Evolutionary conservation across 92 coral and sea anemone genomes (phyloP).

Genomic region (Umimayanthus kanabou): DNA sequence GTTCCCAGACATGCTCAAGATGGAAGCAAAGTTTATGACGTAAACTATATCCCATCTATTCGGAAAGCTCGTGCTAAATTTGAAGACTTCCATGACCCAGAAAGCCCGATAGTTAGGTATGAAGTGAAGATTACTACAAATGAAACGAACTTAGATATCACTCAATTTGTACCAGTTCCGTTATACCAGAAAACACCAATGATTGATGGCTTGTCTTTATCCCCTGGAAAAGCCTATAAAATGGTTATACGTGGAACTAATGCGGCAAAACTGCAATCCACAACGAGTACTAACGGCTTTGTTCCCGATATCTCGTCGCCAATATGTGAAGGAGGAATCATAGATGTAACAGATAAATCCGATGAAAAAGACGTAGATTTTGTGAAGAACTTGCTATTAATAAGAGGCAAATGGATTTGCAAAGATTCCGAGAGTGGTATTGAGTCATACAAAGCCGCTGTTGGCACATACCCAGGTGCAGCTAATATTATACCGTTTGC

Average conservation of each 20-base stretch:
- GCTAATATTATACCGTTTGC: conserved; percentile 48
- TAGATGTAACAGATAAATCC: conserved; percentile 55
- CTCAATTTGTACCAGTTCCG: conserved; percentile 61
- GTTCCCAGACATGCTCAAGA: conserved; percentile 55
- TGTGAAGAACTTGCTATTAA: conserved; percentile 55
- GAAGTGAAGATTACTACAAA: conserved; percentile 64
- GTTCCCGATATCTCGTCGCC: conserved; percentile 72
- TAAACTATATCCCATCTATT: conserved; percentile 56
- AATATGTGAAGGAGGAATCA: conserved; percentile 49
- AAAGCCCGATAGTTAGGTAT: conserved; percentile 72
- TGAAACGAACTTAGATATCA: conserved; percentile 45
- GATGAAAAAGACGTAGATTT: conserved; percentile 68
- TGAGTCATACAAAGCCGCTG: conserved; percentile 25
- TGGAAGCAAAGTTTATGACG: conserved; percentile 61
- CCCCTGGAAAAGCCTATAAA: conserved; percentile 58
- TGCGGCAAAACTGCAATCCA: conserved; percentile 69
- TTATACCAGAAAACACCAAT: conserved; percentile 63
- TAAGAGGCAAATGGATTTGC: conserved; percentile 71
- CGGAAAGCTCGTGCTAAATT: conserved; percentile 68
- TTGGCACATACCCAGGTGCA: conserved; percentile 85
- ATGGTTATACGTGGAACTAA: conserved; percentile 72
- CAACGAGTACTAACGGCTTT: conserved; percentile 70
- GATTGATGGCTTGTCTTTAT: conserved; percentile 62
- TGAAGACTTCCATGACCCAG: conserved; percentile 58
- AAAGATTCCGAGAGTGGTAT: conserved; percentile 82